Evolutionary conservation across 2,113 vertebrate species (phyloP), one percentile per base, ranked within the genome.

Genomic region (Oplegnathus fasciatus): DNA sequence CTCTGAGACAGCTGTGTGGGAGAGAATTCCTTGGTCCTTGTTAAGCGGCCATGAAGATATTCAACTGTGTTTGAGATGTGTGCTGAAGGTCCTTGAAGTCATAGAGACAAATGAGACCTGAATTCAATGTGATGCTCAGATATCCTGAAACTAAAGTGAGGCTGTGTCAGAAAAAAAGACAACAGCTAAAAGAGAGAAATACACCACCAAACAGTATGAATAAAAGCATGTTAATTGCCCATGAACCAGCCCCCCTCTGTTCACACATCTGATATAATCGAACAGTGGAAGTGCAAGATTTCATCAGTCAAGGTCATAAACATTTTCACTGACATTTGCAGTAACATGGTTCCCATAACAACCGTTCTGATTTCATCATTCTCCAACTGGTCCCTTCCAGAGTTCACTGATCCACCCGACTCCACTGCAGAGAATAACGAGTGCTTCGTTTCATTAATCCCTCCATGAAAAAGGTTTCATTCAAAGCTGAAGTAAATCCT

Each of bases 281-380:
- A 50, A 78, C 72, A 44, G 67, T 40, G 73, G 30, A 78, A 55
- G 40, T 44, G 24, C 42, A 83, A 77, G 61, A 84, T 88, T 82
- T 91, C 55, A 90, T 89, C 83, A 78, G 66, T 75, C 82, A 87
- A 90, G 85, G 88, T 89, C 83, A 89, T 82, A 86, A 65, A 57
- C 52, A 60, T 85, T 83, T 82, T 84, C 86, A 48, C 64, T 82
- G 80, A 83, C 82, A 88, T 91, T 88, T 90, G 71, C 78, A 24
- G 67, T 17, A 34, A 55, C 84, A 50, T 72, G 62, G 88, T 90
- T 90, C 44, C 90, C 83, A 91, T 92, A 83, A 88, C 90, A 91
- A 92, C 92, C 7, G 13, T 22, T 82, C 30, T 71, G 87, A 82
- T 91, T 83, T 85, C 61, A 80, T 89, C 73, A 80, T 69, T 55